Percentiles rank a stretch among this genome's conserved stretches.
Conservation (phyloP, 2,888 invertebrate genomes). For the Melipona beecheii region DNA sequence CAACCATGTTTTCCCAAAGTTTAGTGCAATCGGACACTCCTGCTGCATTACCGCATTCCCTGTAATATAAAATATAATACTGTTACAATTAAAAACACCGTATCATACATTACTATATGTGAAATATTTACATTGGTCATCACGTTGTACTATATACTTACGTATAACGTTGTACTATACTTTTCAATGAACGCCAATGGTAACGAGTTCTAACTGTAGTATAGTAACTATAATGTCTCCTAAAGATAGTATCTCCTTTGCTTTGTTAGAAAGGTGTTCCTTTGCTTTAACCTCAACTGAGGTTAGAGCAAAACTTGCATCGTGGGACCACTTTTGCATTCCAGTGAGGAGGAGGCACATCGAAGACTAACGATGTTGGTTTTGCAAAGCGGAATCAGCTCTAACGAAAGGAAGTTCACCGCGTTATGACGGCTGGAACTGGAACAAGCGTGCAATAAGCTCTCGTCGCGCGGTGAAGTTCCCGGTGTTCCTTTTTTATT, state of each 20-base stretch:
- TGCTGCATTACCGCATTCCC: neutral
- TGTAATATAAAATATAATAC: neutral
- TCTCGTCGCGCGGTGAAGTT: conserved; percentile 45
- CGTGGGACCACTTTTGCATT: neutral
- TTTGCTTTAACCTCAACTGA: neutral
- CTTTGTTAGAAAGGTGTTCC: conserved; percentile 12
- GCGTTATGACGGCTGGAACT: conserved; percentile 67
- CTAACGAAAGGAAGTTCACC: conserved; percentile 72
- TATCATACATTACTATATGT: too few relatives aligned
- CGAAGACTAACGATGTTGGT: conserved; percentile 46
- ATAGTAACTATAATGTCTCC: too few relatives aligned
- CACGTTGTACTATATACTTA: neutral
- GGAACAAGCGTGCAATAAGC: conserved; percentile 72
- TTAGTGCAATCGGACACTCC: neutral
- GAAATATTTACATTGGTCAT: neutral
- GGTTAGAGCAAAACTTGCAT: neutral
- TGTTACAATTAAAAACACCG: neutral
- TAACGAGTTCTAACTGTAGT: neutral
- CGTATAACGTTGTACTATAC: neutral
- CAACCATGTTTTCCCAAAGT: conserved; percentile 9
- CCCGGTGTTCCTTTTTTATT: neutral
- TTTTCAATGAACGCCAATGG: neutral
- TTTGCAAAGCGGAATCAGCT: conserved; percentile 54
- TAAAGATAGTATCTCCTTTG: neutral
- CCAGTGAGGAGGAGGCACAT: conserved; percentile 20